Evolutionary conservation across 1,140 invertebrate genomes (phyloP).

Genomic region (Panagrolaimus sp.): DNA sequence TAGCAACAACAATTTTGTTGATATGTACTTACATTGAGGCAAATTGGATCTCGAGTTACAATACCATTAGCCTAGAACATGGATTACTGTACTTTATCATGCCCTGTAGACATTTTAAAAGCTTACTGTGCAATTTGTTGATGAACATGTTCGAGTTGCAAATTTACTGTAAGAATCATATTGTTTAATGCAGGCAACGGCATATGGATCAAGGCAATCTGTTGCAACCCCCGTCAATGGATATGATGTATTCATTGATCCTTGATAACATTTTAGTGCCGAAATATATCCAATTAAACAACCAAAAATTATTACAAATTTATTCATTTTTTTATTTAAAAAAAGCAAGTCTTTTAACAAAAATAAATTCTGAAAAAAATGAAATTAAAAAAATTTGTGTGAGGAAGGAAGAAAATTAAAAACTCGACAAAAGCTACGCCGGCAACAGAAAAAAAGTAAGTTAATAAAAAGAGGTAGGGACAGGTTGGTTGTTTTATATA

Average conservation of each 20-base stretch:
- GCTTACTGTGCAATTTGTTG: constrained; percentile 10
- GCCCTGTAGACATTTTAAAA: not conserved
- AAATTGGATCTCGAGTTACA: not conserved
- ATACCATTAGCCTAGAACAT: not conserved
- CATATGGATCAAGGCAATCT: not conserved
- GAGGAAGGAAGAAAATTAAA: no score
- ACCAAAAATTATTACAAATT: no score
- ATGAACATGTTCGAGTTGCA: not conserved
- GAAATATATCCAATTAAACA: no score
- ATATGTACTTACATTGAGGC: not conserved
- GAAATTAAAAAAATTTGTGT: no score
- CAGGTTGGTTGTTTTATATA: no score
- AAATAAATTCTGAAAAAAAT: no score
- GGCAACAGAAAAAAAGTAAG: no score
- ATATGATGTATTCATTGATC: not conserved
- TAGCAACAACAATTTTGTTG: constrained; percentile 14
- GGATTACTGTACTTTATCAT: no score
- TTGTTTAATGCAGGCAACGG: not conserved
- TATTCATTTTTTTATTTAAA: no score
- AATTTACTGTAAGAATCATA: not conserved
- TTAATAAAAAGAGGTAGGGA: no score
- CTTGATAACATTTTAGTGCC: constrained; percentile 7
- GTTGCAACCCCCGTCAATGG: not conserved
- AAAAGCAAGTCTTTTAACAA: no score
- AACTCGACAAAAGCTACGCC: no score